phyloP scores from a whole-genome alignment of 1,140 invertebrate genomes.

The Papilio helenus region DNA sequence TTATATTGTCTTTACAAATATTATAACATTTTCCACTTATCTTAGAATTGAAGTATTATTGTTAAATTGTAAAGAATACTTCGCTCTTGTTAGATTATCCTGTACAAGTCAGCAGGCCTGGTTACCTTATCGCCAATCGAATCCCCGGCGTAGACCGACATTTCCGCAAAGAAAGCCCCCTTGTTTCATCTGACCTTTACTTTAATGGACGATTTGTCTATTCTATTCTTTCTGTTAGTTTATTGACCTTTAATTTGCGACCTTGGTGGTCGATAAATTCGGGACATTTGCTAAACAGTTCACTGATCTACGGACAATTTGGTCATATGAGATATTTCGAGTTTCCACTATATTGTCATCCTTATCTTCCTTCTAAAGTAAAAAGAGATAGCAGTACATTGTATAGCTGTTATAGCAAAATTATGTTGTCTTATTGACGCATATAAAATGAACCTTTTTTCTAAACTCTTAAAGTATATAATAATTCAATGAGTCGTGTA shows the following conservation, averaged over 20 bases:
- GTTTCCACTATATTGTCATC: background rate
- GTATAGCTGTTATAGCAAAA: too few relatives aligned
- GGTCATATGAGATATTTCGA: too few relatives aligned
- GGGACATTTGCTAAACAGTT: constrained; percentile 4
- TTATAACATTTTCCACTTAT: too few relatives aligned
- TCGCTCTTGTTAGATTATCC: background rate
- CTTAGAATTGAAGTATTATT: background rate
- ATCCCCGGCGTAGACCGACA: constrained; percentile 12
- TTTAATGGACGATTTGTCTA: constrained; percentile 16
- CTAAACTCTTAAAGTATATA: background rate
- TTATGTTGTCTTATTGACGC: too few relatives aligned
- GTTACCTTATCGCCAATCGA: background rate
- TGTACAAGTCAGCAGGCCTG: background rate
- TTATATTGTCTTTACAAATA: too few relatives aligned
- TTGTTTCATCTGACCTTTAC: constrained; percentile 23
- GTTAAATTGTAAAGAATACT: background rate
- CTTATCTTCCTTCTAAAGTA: background rate
- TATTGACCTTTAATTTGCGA: constrained; percentile 35
- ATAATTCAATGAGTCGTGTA: background rate
- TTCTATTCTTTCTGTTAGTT: constrained; percentile 26
- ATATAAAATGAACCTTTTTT: background rate
- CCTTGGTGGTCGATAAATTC: constrained; percentile 19
- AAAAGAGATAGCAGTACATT: background rate
- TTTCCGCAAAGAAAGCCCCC: constrained; percentile 22
- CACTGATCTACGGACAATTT: background rate